phyloP scores from a whole-genome alignment of 2,888 invertebrate genomes.

The Harpalus rufipes region DNA sequence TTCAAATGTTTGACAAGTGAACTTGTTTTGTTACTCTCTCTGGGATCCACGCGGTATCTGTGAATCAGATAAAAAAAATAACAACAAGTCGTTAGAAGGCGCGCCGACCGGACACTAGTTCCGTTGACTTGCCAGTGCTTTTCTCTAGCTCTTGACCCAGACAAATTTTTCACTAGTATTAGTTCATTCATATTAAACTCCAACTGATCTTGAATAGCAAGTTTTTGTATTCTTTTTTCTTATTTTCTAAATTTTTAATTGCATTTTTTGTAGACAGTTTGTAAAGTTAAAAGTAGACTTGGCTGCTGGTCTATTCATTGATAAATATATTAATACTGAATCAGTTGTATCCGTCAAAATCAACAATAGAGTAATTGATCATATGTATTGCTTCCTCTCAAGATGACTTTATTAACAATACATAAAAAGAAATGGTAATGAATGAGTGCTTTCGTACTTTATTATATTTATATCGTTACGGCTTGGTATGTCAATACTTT shows the following conservation, averaged over 20 bases:
- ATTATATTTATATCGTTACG: no score
- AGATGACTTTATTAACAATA: no score
- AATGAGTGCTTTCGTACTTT: no score
- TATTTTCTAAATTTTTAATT: constrained; percentile 30
- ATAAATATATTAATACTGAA: neutral
- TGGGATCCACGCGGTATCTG: constrained; percentile 18
- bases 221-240: constrained; percentile 6
- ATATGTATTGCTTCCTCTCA: neutral
- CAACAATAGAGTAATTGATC: neutral
- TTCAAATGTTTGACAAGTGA: constrained; percentile 27
- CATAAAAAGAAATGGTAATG: no score
- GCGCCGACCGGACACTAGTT: neutral
- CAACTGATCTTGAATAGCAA: constrained; percentile 17
- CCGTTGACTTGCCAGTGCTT: constrained; percentile 11
- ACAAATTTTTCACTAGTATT: constrained; percentile 13
- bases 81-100: constrained; percentile 35
- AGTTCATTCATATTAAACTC: constrained; percentile 21
- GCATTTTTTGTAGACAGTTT: neutral
- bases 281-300: neutral
- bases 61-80: constrained; percentile 30
- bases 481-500: no score
- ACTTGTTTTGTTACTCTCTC: constrained; percentile 20
- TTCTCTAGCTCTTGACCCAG: constrained; percentile 33
- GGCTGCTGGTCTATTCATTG: neutral
- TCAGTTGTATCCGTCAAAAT: neutral